Percentiles rank a stretch among this genome's conserved stretches.
These are phyloP conservation scores for Ascidia mentula DNA, from an alignment of 23 tunicate genomes.

Conservation along the genomic window DNA sequence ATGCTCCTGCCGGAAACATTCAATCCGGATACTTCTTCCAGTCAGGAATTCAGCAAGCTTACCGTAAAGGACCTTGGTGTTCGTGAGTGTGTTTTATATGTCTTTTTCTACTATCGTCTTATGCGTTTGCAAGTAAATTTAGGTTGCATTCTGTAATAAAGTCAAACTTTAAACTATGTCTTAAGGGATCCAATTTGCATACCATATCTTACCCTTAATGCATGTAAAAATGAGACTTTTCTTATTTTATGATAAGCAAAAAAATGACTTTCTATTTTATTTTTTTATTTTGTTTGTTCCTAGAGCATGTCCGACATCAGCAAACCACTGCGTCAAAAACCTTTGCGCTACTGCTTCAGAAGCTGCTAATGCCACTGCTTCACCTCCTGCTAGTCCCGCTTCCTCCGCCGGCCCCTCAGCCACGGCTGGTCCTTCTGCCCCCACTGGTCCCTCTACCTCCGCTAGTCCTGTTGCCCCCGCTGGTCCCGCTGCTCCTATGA, in stretches of 20 bases:
- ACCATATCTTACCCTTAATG: too few relatives aligned
- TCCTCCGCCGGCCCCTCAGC: background rate
- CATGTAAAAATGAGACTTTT: too few relatives aligned
- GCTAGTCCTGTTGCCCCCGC: too few relatives aligned
- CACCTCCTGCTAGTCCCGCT: background rate
- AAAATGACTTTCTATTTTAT: background rate
- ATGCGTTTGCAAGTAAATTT: too few relatives aligned
- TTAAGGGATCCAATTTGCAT: too few relatives aligned
- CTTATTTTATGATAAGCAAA: too few relatives aligned
- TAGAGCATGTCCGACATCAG: background rate
- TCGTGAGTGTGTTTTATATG: constrained; percentile 1
- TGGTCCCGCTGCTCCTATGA: too few relatives aligned
- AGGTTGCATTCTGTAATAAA: too few relatives aligned
- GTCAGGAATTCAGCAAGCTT: background rate
- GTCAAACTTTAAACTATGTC: too few relatives aligned
- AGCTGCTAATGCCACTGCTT: background rate
- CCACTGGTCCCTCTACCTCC: too few relatives aligned
- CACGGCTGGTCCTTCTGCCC: background rate
- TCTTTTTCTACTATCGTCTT: too few relatives aligned
- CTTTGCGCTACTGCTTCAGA: background rate
- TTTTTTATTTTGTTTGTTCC: background rate
- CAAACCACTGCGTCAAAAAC: background rate
- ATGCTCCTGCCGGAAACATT: constrained; percentile 9
- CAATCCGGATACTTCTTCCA: constrained; percentile 15
- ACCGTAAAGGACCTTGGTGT: background rate